Conservation (phyloP, 2,113 vertebrate genomes). For the Nannospalax galili region DNA sequence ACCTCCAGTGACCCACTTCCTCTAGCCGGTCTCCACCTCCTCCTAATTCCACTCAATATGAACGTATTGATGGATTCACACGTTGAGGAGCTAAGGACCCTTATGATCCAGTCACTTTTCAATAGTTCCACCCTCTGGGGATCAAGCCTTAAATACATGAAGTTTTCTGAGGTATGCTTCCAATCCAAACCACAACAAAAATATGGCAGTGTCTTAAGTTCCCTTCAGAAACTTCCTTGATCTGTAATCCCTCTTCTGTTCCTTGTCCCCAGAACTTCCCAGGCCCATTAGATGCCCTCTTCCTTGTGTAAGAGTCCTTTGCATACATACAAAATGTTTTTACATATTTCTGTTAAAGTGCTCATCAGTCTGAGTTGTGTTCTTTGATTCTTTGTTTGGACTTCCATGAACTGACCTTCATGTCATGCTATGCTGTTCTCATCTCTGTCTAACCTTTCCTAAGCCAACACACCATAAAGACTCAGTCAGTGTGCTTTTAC, state of each 20-base stretch:
- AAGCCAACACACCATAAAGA: not conserved
- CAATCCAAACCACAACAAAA: not conserved
- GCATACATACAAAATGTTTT: not conserved
- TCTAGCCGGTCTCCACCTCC: no score
- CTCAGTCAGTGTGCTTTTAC: conserved; percentile 1
- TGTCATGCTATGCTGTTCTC: not conserved
- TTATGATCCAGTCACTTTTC: no score
- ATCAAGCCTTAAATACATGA: no score
- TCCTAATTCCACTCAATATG: no score
- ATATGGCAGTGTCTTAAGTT: not conserved
- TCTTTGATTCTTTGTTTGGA: not conserved
- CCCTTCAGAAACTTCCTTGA: not conserved
- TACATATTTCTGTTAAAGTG: not conserved
- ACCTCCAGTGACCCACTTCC: no score
- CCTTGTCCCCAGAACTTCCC: no score
- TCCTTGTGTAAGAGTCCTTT: not conserved
- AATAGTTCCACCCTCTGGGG: no score
- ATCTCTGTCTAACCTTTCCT: not conserved
- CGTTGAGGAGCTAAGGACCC: no score
- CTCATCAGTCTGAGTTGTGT: not conserved
- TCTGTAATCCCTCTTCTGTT: not conserved
- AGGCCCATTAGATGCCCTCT: not conserved
- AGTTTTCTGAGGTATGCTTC: no score
- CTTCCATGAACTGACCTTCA: not conserved
- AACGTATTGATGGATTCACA: no score